Evolutionary conservation across 2,888 invertebrate species (phyloP).

Genomic region (Cephus nigrinus): DNA sequence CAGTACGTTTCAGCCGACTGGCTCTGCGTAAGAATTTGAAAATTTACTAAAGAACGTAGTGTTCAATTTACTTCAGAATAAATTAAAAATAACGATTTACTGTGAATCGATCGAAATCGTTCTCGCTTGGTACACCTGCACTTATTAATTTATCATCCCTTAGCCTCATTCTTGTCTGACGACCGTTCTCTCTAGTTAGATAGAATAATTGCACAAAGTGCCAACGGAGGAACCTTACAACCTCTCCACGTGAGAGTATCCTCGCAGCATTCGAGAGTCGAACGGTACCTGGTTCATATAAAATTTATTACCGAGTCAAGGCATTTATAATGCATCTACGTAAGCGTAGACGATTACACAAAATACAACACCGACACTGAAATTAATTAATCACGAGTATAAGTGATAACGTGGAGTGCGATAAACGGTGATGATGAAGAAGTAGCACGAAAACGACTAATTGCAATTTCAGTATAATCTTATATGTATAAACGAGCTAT

Average conservation of each 20-base stretch:
- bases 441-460: slow-evolving; percentile 4
- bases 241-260: not conserved
- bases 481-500: not conserved
- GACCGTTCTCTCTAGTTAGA: not conserved
- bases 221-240: not conserved
- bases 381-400: slow-evolving; percentile 12
- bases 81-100: not conserved
- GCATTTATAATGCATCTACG: slow-evolving; percentile 20
- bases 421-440: not conserved
- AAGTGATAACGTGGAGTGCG: not conserved
- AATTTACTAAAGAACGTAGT: not conserved
- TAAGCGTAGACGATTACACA: slow-evolving; percentile 30
- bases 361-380: slow-evolving; percentile 39
- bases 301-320: not conserved
- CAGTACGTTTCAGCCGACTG: too few species aligned
- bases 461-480: not conserved
- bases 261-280: not conserved
- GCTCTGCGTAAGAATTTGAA: not conserved
- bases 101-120: not conserved
- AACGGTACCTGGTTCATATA: slow-evolving; percentile 9
- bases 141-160: too few species aligned
- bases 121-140: too few species aligned
- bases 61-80: not conserved
- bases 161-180: not conserved
- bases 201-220: not conserved